These are phyloP conservation scores for Gambelia wislizenii DNA, from an alignment of 2,797 vertebrate genomes.

Conservation along the genomic window DNA sequence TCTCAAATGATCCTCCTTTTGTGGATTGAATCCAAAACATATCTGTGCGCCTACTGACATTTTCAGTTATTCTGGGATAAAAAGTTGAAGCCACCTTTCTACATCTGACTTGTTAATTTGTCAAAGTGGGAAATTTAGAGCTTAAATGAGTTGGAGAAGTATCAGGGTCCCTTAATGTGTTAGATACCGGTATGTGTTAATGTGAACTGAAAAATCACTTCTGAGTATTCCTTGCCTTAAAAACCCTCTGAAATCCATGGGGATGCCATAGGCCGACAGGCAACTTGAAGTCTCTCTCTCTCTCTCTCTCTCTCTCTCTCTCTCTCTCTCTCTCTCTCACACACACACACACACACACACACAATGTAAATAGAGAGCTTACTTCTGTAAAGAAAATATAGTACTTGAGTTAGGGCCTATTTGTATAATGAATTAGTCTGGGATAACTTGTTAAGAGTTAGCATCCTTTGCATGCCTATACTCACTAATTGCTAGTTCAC, in stretches of 20 bases:
- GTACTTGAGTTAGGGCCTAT: background rate
- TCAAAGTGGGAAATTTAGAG: background rate
- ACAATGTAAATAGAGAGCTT: too few species aligned
- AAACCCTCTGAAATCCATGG: too few species aligned
- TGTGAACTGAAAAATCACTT: too few species aligned
- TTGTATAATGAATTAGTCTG: background rate
- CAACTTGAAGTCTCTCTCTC: too few species aligned
- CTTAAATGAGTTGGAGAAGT: background rate
- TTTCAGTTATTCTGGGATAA: background rate
- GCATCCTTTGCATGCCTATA: too few species aligned
- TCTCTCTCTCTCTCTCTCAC: too few species aligned
- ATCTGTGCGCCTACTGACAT: background rate
- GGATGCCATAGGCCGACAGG: too few species aligned
- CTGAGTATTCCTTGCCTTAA: too few species aligned
- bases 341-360: too few species aligned
- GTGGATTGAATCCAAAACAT: background rate
- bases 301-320: too few species aligned
- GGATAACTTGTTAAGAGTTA: background rate
- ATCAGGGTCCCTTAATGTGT: background rate
- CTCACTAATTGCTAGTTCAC: too few species aligned
- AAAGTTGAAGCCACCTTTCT: background rate
- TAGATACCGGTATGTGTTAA: background rate
- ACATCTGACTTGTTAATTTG: background rate
- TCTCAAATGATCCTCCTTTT: background rate
- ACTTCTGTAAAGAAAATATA: background rate